These are phyloP conservation scores for Hassar affinis DNA, from an alignment of 2,113 vertebrate species.

Conservation along the genomic window DNA sequence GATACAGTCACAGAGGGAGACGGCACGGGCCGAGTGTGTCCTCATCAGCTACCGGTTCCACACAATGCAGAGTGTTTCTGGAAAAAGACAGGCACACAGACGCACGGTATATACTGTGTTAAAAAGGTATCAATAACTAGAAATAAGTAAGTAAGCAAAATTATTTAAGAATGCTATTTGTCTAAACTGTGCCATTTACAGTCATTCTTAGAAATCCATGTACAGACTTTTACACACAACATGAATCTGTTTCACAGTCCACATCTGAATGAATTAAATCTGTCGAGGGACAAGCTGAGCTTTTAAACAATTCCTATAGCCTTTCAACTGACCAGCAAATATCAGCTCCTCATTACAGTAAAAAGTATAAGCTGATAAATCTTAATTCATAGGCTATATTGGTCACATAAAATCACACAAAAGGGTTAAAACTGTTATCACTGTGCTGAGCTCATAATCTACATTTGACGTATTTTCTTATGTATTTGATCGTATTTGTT, in stretches of 20 bases:
- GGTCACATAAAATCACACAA: background rate
- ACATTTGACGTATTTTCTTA: background rate
- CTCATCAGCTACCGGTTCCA: slow-evolving; percentile 3
- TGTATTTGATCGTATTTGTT: background rate
- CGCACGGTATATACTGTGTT: background rate
- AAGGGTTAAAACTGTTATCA: background rate
- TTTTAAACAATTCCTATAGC: background rate
- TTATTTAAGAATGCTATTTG: background rate
- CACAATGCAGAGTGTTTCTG: slow-evolving; percentile 1
- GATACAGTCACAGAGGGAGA: slow-evolving; percentile 43
- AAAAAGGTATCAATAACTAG: background rate
- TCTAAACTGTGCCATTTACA: background rate
- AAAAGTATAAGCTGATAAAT: background rate
- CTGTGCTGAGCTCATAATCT: background rate
- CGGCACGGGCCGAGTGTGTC: slow-evolving; percentile 22
- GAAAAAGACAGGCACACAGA: background rate
- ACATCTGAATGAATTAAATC: background rate
- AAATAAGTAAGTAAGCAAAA: background rate
- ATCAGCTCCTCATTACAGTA: background rate
- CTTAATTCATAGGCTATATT: background rate
- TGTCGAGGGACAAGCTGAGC: background rate
- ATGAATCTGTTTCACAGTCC: background rate
- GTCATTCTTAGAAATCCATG: background rate
- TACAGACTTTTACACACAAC: background rate
- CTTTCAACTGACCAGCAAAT: background rate